Percentiles rank a stretch among this genome's conserved stretches.
Conservation (phyloP, 2,113 vertebrate genomes). For the Martes martes region DNA sequence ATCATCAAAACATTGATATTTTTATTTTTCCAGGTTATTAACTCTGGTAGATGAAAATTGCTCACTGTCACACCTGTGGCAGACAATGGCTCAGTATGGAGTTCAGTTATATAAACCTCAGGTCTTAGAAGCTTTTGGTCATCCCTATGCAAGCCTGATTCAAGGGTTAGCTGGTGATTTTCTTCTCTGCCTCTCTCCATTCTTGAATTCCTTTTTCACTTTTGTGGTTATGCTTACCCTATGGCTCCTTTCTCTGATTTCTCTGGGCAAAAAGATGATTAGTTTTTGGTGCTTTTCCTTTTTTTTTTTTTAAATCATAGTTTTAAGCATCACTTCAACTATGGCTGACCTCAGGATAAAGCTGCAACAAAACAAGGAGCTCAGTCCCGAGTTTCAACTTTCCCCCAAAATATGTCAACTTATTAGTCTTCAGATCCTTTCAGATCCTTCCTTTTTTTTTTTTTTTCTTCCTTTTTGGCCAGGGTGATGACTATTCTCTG, state of each 20-base stretch:
- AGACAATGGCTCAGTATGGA: background rate
- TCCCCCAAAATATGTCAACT: background rate
- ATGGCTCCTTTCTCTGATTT: background rate
- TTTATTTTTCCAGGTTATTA: background rate
- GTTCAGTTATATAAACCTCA: background rate
- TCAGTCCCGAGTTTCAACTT: background rate
- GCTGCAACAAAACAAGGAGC: background rate
- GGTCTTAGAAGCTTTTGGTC: background rate
- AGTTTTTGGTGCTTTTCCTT: background rate
- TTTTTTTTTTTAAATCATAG: background rate
- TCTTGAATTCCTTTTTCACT: background rate
- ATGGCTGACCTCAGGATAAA: background rate
- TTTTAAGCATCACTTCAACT: background rate
- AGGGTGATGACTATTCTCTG: background rate
- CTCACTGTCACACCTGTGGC: background rate
- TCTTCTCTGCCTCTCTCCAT: background rate
- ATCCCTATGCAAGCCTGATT: background rate
- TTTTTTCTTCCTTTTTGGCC: background rate
- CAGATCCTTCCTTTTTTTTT: background rate
- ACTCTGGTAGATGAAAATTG: background rate
- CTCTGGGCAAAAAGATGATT: background rate
- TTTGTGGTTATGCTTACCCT: background rate
- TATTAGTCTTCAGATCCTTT: background rate
- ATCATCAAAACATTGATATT: background rate
- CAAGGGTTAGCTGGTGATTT: background rate